Evolutionary conservation across 2,888 invertebrate species (phyloP).

Genomic region (Rhabditophanes sp.): DNA sequence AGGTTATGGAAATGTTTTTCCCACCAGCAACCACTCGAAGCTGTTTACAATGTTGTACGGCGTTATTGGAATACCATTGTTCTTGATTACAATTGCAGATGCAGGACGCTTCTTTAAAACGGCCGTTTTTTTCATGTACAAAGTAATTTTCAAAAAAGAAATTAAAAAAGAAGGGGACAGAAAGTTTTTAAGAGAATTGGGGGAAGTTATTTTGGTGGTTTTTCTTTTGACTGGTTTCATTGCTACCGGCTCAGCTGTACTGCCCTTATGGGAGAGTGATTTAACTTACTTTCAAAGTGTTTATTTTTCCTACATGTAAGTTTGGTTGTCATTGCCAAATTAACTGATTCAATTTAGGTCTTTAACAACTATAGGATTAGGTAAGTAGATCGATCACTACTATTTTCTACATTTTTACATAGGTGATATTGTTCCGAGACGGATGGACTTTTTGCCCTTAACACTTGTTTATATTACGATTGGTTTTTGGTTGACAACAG

Average conservation of each 20-base stretch:
- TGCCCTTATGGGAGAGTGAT: conserved; percentile 37
- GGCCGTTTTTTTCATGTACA: conserved; percentile 26
- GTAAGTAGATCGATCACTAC: not conserved
- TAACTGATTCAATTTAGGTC: conserved; percentile 22
- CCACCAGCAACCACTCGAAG: conserved; percentile 28
- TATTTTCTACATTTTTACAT: conserved; percentile 6
- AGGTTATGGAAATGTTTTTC: conserved; percentile 40
- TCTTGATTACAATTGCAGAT: conserved; percentile 39
- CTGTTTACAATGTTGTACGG: conserved; percentile 39
- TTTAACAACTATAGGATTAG: conserved; percentile 35
- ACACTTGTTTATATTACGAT: conserved; percentile 37
- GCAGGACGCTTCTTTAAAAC: conserved; percentile 30
- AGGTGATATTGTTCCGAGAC: conserved; percentile 35
- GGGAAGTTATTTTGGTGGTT: conserved; percentile 33
- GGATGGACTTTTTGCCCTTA: conserved; percentile 37
- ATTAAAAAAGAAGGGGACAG: conserved; percentile 36
- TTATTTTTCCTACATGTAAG: conserved; percentile 39
- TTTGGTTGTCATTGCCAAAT: not conserved
- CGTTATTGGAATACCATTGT: conserved; percentile 37
- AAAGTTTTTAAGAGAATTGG: conserved; percentile 27
- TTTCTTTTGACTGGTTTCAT: conserved; percentile 30
- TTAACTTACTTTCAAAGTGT: conserved; percentile 39
- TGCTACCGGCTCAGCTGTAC: conserved; percentile 33
- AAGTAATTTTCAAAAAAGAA: conserved; percentile 27
- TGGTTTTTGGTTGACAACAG: conserved; percentile 38